Evolutionary conservation across 1,140 invertebrate species (phyloP).

Genomic region (Euura lappo): DNA sequence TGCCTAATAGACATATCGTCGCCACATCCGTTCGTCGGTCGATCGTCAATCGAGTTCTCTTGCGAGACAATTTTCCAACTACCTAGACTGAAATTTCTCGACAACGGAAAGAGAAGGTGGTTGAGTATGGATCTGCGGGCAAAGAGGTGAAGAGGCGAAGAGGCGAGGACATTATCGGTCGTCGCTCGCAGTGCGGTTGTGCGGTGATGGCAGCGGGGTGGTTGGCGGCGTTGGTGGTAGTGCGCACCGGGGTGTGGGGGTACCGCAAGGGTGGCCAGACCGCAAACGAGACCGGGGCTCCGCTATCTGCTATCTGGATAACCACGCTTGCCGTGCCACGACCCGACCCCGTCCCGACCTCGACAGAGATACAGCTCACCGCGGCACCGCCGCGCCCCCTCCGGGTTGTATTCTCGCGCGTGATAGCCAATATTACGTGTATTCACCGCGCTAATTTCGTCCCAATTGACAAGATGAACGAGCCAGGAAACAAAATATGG

Average conservation of each 20-base stretch:
- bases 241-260: slow-evolving; percentile 8
- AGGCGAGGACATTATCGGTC: slow-evolving; percentile 16
- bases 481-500: slow-evolving; percentile 2
- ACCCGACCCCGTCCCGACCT: slow-evolving; percentile 12
- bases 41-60: too few species aligned
- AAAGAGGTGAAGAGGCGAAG: slow-evolving; percentile 15
- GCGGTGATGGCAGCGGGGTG: slow-evolving; percentile 5
- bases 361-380: slow-evolving; percentile 18
- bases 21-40: too few species aligned
- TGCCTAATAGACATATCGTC: too few species aligned
- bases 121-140: too few species aligned
- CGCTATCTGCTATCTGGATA: slow-evolving; percentile 59
- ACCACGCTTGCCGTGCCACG: slow-evolving; percentile 40
- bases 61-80: too few species aligned
- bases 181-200: not conserved
- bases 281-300: slow-evolving; percentile 56
- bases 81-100: too few species aligned
- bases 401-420: slow-evolving; percentile 3
- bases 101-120: too few species aligned
- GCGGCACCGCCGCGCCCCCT: not conserved
- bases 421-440: slow-evolving; percentile 7
- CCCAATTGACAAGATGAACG: slow-evolving; percentile 6
- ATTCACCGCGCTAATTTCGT: slow-evolving; percentile 1
- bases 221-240: not conserved
- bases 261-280: slow-evolving; percentile 55